These are phyloP conservation scores for Sarcophilus harrisii DNA, from an alignment of 2,797 vertebrate species.

Conservation along the genomic window DNA sequence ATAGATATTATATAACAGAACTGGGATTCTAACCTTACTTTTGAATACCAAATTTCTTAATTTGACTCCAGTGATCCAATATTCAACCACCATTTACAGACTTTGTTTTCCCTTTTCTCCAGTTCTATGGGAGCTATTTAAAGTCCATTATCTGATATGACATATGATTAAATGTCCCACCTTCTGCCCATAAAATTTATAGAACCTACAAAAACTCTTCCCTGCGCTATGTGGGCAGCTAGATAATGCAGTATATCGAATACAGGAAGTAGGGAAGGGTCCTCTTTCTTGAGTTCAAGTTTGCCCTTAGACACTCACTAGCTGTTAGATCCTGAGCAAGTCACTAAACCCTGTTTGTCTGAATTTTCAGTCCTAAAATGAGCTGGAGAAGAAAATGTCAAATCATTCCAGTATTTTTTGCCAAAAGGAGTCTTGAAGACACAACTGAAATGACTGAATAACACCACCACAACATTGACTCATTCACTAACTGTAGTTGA, in stretches of 20 bases:
- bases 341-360: neutral
- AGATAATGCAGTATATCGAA: rapidly evolving
- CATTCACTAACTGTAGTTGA: neutral
- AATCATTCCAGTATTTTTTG: neutral
- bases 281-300: neutral
- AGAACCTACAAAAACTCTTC: neutral
- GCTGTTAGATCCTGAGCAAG: neutral
- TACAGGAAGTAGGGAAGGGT: neutral
- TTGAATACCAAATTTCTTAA: too few species aligned
- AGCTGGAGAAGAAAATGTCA: neutral
- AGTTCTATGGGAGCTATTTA: too few species aligned
- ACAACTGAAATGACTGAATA: neutral
- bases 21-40: too few species aligned
- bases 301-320: neutral
- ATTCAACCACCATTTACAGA: too few species aligned
- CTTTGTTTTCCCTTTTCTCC: too few species aligned
- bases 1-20: too few species aligned
- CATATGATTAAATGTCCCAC: too few species aligned
- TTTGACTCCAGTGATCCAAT: too few species aligned
- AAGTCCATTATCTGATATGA: too few species aligned
- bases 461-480: neutral
- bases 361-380: neutral
- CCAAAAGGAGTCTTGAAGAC: neutral
- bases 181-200: neutral
- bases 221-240: neutral